Base-by-base conservation (phyloP, 2,113 vertebrate genomes). In the Gila orcuttii region DNA sequence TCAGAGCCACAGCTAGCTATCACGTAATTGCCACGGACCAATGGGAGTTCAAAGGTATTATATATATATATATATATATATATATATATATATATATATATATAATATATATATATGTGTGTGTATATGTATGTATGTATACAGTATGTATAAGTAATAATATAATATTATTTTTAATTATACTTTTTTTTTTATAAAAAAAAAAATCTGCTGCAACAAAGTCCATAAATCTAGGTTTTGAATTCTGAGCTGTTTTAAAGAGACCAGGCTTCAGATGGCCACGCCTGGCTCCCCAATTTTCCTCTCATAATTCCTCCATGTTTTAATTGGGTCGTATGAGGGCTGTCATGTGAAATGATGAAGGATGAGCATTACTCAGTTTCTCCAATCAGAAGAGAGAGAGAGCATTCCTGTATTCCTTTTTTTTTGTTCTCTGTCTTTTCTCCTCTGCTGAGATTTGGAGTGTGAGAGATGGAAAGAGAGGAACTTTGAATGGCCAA, bases 211-310 rank as follows among this genome's bases (percentile, higher is more conserved):
- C 57, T 19, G 19, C 8, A 25, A 47, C n/a, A 17, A 28, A 45
- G 33, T 5, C 33, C 33, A 2, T 79, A 60, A 15, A 42, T 60
- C 55, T 33, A 78, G 19, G 52, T 39, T 52, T 60, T 79, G 57
- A 79, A 42, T 57, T 42, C 28, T 33, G 39, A 64, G 57, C 62
- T 33, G 9, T 36, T 64, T 47, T 62, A 76, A 47, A 81, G 79
- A 60, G 19, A 33, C 33, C 52, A 64, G 52, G 52, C 47, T 79
- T 45, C 25, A 74, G 28, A 77, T 69, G 52, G 83, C 42, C 71
- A 85, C 7, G 57, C 73, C 86, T 89, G 45, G 33, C 57, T 75
- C 73, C 79, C 75, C 83, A 89, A 74, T 89, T 87, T 87, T 42
- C 42, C 83, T 82, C 47, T 25, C 79, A 89, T 87, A 83, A 86